These are phyloP conservation scores for Diachrysia chrysitis DNA, from an alignment of 2,888 invertebrate genomes.

Conservation along the genomic window DNA sequence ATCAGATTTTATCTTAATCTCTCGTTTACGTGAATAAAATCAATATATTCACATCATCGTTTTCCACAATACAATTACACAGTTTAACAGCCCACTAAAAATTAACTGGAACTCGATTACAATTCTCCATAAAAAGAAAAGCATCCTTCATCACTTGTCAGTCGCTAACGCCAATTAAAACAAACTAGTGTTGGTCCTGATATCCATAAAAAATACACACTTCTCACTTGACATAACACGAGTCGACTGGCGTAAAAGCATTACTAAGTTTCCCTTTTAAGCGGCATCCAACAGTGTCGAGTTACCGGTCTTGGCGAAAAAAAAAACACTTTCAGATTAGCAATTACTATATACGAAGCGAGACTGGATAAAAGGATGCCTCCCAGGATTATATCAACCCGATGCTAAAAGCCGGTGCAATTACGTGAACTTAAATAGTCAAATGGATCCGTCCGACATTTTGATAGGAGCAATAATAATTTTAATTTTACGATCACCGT, in stretches of 20 bases:
- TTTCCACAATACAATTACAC: conserved; percentile 33
- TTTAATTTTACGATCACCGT: conserved; percentile 65
- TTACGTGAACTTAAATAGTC: conserved; percentile 69
- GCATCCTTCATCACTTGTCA: conserved; percentile 48
- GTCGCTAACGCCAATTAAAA: conserved; percentile 74
- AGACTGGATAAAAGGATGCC: conserved; percentile 73
- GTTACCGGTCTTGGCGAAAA: conserved; percentile 71
- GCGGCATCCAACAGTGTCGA: conserved; percentile 76
- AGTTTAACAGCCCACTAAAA: conserved; percentile 36
- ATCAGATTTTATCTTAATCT: conserved; percentile 20
- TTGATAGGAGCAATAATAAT: conserved; percentile 63
- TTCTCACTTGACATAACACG: conserved; percentile 76
- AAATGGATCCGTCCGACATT: conserved; percentile 64
- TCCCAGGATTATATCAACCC: conserved; percentile 70
- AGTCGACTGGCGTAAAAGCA: conserved; percentile 82
- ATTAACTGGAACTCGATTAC: conserved; percentile 23
- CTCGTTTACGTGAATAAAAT: conserved; percentile 16
- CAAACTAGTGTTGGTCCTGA: conserved; percentile 76
- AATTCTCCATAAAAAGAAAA: conserved; percentile 33
- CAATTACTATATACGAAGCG: conserved; percentile 75
- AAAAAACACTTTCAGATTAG: conserved; percentile 72
- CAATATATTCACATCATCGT: conserved; percentile 19
- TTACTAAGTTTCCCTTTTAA: conserved; percentile 85
- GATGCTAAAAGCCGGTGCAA: conserved; percentile 64
- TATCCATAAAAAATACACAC: conserved; percentile 77